Evolutionary conservation across 2,797 vertebrate species (phyloP).

Genomic region (Poecilia wingei): DNA sequence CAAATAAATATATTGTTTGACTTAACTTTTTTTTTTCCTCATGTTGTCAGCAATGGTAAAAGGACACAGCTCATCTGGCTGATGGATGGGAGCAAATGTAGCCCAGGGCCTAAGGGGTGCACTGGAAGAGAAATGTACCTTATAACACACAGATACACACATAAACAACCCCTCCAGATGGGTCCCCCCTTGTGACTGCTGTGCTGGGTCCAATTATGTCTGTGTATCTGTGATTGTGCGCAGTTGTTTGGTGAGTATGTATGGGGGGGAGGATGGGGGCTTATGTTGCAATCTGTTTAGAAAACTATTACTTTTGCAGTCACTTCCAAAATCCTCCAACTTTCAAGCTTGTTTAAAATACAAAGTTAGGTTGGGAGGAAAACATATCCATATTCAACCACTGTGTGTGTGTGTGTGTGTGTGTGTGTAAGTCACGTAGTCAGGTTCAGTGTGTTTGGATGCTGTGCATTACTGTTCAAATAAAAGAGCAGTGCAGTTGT

Average conservation of each 20-base stretch:
- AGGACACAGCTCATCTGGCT: conserved; percentile 77
- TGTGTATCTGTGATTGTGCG: conserved; percentile 24
- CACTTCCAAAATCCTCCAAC: conserved; percentile 10
- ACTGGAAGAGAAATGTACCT: conserved; percentile 75
- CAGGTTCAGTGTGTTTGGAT: conserved; percentile 29
- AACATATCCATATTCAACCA: background rate
- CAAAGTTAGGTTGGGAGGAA: background rate
- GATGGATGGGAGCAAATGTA: conserved; percentile 75
- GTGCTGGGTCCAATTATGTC: conserved; percentile 64
- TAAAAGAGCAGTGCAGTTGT: conserved; percentile 44
- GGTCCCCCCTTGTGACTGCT: conserved; percentile 71
- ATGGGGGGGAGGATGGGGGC: background rate
- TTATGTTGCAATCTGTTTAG: conserved; percentile 24
- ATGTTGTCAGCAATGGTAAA: conserved; percentile 78
- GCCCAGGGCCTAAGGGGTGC: conserved; percentile 70
- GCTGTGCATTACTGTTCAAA: conserved; percentile 43
- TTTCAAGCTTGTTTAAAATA: conserved; percentile 21
- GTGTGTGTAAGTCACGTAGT: background rate
- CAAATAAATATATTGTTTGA: conserved; percentile 79
- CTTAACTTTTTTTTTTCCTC: conserved; percentile 50
- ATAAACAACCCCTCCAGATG: conserved; percentile 76
- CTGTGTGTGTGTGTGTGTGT: background rate
- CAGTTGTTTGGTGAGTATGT: background rate
- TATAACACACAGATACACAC: conserved; percentile 58
- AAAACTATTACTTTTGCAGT: conserved; percentile 24